Evolutionary conservation across 2,888 invertebrate species (phyloP).

Genomic region (Cataglyphis rosenhaueri): DNA sequence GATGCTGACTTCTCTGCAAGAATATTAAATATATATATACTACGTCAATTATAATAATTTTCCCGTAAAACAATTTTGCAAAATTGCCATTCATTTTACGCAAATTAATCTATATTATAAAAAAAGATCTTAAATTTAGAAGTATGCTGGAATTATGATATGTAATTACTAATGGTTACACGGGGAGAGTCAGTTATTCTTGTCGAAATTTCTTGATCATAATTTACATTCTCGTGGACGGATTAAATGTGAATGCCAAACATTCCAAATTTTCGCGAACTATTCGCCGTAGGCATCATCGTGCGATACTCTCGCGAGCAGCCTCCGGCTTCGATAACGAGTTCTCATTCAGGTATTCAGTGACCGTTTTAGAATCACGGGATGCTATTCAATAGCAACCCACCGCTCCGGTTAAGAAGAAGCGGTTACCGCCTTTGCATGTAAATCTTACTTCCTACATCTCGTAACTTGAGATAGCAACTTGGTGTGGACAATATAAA

Average conservation of each 20-base stretch:
- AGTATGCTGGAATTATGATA: neutral
- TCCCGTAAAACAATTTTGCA: neutral
- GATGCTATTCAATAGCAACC: constrained; percentile 64
- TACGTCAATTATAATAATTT: neutral
- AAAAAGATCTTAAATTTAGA: neutral
- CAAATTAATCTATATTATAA: neutral
- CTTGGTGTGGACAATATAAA: constrained; percentile 58
- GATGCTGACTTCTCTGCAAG: neutral
- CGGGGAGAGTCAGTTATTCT: neutral
- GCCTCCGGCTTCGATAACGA: constrained; percentile 69
- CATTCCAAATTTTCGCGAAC: constrained; percentile 40
- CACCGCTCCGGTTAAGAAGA: constrained; percentile 46
- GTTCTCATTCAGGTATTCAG: constrained; percentile 75
- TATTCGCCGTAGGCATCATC: constrained; percentile 54
- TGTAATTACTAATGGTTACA: neutral
- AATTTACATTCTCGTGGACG: constrained; percentile 13
- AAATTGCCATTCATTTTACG: neutral
- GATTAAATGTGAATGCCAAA: constrained; percentile 21
- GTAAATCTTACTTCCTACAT: constrained; percentile 51
- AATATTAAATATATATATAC: neutral
- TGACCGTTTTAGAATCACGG: constrained; percentile 67
- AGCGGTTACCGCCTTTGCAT: constrained; percentile 56
- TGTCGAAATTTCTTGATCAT: constrained; percentile 20
- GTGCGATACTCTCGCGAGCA: constrained; percentile 53
- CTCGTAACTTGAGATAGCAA: constrained; percentile 39